Evolutionary conservation across 1,140 invertebrate species (phyloP).

Genomic region (Trachymyrmex cornetzi): DNA sequence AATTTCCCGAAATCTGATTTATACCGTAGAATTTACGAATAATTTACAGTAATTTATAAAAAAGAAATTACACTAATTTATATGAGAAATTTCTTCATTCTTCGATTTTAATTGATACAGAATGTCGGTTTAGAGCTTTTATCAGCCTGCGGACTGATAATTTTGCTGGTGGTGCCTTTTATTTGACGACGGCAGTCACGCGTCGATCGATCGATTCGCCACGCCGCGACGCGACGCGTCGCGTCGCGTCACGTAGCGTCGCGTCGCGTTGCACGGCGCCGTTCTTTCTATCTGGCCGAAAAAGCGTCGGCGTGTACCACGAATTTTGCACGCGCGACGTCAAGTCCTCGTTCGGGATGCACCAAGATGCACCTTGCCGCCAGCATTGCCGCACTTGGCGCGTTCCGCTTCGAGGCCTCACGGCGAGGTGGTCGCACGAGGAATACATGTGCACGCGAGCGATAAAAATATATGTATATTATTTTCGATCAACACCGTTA

Average conservation of each 20-base stretch:
- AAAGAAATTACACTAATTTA: not conserved
- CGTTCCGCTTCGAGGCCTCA: slow-evolving; percentile 12
- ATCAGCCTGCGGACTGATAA: not conserved
- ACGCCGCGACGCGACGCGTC: slow-evolving; percentile 37
- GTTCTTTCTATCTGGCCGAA: slow-evolving; percentile 37
- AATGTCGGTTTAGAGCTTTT: not conserved
- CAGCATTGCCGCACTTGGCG: slow-evolving; percentile 7
- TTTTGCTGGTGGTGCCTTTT: not conserved
- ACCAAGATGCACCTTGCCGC: not conserved
- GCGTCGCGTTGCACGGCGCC: not conserved
- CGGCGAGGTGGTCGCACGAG: not conserved
- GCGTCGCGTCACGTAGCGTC: not conserved
- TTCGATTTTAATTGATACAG: not conserved
- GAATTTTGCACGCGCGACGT: slow-evolving; percentile 9
- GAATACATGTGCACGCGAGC: not conserved
- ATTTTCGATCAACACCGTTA: slow-evolving; percentile 21
- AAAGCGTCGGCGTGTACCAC: slow-evolving; percentile 20
- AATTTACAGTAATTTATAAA: not conserved
- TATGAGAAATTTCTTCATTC: not conserved
- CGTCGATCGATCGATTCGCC: slow-evolving; percentile 68
- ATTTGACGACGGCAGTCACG: slow-evolving; percentile 45
- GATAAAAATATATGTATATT: slow-evolving; percentile 17
- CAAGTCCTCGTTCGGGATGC: not conserved
- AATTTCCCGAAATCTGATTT: not conserved
- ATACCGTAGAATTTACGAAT: not conserved